Conservation (phyloP, 2,888 invertebrate species). For the Epistrophella euchroma region DNA sequence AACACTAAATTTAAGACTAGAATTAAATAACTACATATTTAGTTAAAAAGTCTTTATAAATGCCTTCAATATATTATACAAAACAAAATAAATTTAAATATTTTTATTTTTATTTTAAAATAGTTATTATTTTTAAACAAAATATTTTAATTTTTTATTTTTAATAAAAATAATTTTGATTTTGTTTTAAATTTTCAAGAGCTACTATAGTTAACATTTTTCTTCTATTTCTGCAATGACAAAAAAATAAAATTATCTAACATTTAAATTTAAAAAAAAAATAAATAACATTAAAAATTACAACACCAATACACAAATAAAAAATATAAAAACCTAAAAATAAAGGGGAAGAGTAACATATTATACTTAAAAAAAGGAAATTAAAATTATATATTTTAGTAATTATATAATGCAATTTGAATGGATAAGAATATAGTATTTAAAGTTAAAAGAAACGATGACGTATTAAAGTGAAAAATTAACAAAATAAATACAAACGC, state of each 20-base stretch:
- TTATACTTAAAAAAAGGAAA: conserved; percentile 47
- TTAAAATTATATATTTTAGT: conserved; percentile 53
- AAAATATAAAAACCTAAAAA: conserved; percentile 17
- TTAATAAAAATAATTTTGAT: neutral
- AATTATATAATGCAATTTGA: conserved; percentile 65
- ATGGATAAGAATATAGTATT: neutral
- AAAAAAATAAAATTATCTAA: neutral
- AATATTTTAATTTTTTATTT: neutral
- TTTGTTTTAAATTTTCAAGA: neutral
- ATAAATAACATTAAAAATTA: conserved; percentile 15
- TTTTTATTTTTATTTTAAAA: conserved; percentile 15
- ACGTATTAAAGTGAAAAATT: conserved; percentile 33
- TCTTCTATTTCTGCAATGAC: conserved; percentile 46
- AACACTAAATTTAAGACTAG: conserved; percentile 55
- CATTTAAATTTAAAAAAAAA: conserved; percentile 6
- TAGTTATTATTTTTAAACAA: neutral
- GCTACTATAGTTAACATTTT: conserved; percentile 57
- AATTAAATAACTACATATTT: conserved; percentile 20
- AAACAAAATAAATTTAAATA: conserved; percentile 19
- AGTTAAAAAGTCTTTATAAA: conserved; percentile 60
- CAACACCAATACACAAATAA: conserved; percentile 64
- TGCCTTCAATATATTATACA: conserved; percentile 59
- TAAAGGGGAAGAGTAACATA: conserved; percentile 54
- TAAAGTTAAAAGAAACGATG: conserved; percentile 21
- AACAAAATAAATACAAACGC: conserved; percentile 59